Evolutionary conservation across 2,113 vertebrate genomes (phyloP).

Genomic region (Cyanistes caeruleus): DNA sequence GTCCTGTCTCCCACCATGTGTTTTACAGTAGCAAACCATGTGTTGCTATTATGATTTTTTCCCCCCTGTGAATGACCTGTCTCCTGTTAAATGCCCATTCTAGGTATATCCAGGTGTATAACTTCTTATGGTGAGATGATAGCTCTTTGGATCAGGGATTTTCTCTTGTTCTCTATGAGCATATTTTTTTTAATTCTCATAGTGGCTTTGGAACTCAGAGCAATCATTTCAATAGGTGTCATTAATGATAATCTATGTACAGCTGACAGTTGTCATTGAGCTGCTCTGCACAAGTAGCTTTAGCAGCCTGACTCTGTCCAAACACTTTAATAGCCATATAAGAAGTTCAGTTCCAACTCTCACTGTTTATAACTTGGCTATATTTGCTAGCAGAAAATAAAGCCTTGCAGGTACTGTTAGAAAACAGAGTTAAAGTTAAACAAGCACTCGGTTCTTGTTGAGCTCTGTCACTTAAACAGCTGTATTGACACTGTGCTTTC

Average conservation of each 20-base stretch:
- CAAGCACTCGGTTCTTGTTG: slow-evolving; percentile 44
- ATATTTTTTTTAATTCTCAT: background rate
- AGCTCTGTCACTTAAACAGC: slow-evolving; percentile 69
- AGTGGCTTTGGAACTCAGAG: background rate
- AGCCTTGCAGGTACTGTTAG: slow-evolving; percentile 39
- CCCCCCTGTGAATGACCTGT: background rate
- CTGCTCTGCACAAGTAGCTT: background rate
- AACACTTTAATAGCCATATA: background rate
- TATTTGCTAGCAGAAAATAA: slow-evolving; percentile 4
- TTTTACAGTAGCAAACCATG: background rate
- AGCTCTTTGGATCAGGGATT: background rate
- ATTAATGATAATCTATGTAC: background rate
- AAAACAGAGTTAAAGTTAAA: slow-evolving; percentile 63
- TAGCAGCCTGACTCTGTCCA: background rate
- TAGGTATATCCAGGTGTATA: background rate
- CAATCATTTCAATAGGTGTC: background rate
- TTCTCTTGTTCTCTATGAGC: background rate
- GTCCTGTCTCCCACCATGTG: background rate
- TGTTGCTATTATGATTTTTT: background rate
- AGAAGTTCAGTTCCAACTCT: background rate
- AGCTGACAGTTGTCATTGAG: background rate
- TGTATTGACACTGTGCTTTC: slow-evolving; percentile 75
- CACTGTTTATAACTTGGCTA: slow-evolving; percentile 1
- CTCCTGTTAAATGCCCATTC: background rate
- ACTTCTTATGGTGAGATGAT: background rate